Evolutionary conservation across 2,888 invertebrate species (phyloP).

Genomic region (Vesta saturnalis): DNA sequence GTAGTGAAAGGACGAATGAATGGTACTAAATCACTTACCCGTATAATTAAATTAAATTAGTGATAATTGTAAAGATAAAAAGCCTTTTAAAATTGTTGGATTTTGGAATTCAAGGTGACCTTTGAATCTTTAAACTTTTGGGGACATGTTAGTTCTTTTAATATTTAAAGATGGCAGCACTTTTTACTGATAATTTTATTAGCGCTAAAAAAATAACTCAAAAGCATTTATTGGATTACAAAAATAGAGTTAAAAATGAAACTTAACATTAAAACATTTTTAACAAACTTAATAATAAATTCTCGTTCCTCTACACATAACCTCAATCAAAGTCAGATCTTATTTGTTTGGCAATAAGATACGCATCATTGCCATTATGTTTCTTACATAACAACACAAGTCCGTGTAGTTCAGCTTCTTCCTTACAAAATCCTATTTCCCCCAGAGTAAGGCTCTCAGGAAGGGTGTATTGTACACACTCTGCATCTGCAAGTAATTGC

Average conservation of each 20-base stretch:
- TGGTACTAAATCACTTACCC: neutral
- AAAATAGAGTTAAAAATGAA: no score
- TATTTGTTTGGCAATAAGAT: neutral
- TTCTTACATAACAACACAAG: conserved; percentile 59
- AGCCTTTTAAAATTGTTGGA: no score
- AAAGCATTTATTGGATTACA: no score
- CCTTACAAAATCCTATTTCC: conserved; percentile 64
- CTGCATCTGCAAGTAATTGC: conserved; percentile 62
- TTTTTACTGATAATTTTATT: neutral
- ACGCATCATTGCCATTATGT: neutral
- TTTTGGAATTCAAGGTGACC: conserved; percentile 11
- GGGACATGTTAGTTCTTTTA: neutral
- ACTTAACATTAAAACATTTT: no score
- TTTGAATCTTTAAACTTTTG: neutral
- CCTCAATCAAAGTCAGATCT: no score
- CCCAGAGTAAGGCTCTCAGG: conserved; percentile 63
- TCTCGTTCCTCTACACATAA: no score
- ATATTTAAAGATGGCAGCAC: neutral
- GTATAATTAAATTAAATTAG: neutral
- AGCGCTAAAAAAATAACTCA: no score
- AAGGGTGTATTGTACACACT: conserved; percentile 62
- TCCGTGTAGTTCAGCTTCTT: conserved; percentile 63
- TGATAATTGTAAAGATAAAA: no score
- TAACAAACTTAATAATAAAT: no score
- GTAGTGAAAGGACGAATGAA: neutral